A percentile compares a stretch with the other conserved stretches of the same genome.
Conservation (phyloP, 2,113 vertebrate genomes). For the Malaclemys terrapin region DNA sequence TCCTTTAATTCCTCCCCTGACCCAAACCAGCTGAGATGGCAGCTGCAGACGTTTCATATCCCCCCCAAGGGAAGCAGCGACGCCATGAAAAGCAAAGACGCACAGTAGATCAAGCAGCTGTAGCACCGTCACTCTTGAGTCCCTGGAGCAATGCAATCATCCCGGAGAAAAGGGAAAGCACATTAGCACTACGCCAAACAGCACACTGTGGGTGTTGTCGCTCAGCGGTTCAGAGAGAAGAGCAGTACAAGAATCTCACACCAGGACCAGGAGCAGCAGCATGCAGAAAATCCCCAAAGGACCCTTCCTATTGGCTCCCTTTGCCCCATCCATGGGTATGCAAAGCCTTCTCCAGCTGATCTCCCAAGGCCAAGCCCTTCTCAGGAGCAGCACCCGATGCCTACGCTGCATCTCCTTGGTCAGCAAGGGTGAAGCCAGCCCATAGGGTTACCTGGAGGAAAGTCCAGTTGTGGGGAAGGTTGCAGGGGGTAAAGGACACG, state of each 20-base stretch:
- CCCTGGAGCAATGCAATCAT: not conserved
- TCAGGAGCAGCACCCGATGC: not conserved
- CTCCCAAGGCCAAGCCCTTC: not conserved
- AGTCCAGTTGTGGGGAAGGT: not conserved
- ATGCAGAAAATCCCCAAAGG: not conserved
- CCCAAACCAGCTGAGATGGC: fast-evolving
- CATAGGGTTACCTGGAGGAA: not conserved
- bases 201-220: not conserved
- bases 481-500: not conserved
- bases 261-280: not conserved
- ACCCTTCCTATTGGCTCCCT: not conserved
- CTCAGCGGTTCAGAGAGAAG: not conserved
- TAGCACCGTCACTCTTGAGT: not conserved
- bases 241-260: not conserved
- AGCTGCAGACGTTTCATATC: not conserved
- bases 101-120: no score
- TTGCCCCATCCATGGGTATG: not conserved
- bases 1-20: not conserved
- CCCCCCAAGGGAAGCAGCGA: not conserved
- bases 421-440: not conserved
- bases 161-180: not conserved
- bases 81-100: not conserved
- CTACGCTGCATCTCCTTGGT: not conserved
- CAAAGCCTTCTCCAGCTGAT: not conserved
- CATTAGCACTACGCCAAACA: not conserved